Evolutionary conservation across 2,797 vertebrate genomes (phyloP).

Genomic region (Pipistrellus pygmaeus): DNA sequence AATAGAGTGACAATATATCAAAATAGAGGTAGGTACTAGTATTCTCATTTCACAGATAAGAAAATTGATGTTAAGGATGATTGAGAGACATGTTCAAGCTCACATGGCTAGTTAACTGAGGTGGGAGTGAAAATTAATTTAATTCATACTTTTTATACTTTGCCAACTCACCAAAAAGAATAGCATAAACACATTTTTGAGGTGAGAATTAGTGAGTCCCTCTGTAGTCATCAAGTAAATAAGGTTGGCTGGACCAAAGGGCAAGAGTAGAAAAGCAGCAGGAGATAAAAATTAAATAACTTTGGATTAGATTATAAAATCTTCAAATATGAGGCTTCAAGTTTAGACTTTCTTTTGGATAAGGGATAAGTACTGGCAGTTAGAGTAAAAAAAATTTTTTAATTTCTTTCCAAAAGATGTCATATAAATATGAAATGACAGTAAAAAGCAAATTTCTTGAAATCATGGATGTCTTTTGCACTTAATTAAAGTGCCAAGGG

Average conservation of each 20-base stretch:
- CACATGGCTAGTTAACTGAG: neutral
- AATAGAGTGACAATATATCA: constrained; percentile 16
- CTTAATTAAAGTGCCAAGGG: constrained; percentile 38
- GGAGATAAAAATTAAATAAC: constrained; percentile 32
- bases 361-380: constrained; percentile 42
- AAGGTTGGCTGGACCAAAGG: neutral
- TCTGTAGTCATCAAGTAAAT: constrained; percentile 24
- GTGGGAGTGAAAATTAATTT: neutral
- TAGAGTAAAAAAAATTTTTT: constrained; percentile 45
- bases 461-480: constrained; percentile 21
- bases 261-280: constrained; percentile 16
- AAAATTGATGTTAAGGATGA: constrained; percentile 30
- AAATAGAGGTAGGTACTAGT: constrained; percentile 2
- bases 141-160: constrained; percentile 11
- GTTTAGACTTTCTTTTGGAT: constrained; percentile 63
- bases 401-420: constrained; percentile 67
- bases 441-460: constrained; percentile 61
- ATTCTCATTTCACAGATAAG: neutral
- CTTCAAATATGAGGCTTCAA: constrained; percentile 44
- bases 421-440: constrained; percentile 55
- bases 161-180: neutral
- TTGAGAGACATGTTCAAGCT: neutral
- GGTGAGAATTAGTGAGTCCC: constrained; percentile 1
- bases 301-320: constrained; percentile 48
- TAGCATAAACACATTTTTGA: neutral